Conservation (phyloP, 2,797 vertebrate species). For the Platalea minor region DNA sequence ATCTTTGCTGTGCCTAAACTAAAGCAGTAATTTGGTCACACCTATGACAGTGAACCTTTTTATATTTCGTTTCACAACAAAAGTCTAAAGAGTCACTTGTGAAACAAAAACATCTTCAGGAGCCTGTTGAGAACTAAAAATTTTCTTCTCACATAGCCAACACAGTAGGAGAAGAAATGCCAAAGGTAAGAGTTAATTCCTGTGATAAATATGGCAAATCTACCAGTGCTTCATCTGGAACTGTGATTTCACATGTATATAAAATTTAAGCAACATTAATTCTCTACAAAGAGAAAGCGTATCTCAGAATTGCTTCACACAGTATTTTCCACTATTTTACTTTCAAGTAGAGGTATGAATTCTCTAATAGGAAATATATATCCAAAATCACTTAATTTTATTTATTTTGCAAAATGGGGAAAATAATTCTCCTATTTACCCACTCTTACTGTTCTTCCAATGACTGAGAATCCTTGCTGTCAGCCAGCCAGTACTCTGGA, state of each 20-base stretch:
- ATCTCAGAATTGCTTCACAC: neutral
- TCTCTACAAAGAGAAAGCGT: neutral
- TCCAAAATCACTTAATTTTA: neutral
- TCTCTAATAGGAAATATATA: neutral
- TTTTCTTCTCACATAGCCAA: neutral
- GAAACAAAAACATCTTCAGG: neutral
- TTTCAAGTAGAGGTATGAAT: neutral
- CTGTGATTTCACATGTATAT: neutral
- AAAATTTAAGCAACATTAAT: neutral
- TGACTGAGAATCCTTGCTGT: neutral
- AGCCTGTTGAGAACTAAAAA: neutral
- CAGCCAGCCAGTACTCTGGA: neutral
- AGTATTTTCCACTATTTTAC: neutral
- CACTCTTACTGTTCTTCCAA: neutral
- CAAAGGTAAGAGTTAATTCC: neutral
- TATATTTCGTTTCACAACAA: neutral
- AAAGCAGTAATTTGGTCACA: neutral
- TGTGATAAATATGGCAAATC: no score
- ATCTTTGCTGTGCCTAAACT: neutral
- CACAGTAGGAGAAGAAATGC: neutral
- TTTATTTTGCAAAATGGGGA: neutral
- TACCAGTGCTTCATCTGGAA: neutral
- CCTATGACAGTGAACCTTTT: neutral
- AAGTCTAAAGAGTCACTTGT: neutral
- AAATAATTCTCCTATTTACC: neutral